These are phyloP conservation scores for Seira sanloemensis DNA, from an alignment of 2,888 invertebrate genomes.

Conservation along the genomic window DNA sequence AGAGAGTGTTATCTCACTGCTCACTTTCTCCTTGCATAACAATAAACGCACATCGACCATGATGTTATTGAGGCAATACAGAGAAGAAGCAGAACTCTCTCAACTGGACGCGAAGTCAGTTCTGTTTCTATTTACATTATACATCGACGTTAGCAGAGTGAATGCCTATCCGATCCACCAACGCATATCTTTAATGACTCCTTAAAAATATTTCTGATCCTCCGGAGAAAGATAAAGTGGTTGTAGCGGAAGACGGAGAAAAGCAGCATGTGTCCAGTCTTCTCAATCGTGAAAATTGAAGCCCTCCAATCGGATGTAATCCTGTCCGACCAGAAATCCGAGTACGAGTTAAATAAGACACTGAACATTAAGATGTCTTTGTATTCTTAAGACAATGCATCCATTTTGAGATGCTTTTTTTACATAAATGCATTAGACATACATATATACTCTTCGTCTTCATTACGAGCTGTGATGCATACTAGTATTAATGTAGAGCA, in stretches of 20 bases:
- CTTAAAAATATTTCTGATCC: neutral
- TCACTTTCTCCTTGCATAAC: too few species aligned
- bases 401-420: neutral
- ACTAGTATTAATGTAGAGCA: too few species aligned
- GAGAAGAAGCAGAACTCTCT: too few species aligned
- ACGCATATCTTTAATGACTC: neutral
- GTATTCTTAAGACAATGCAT: neutral
- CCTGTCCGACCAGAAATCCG: conserved; percentile 43
- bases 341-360: conserved; percentile 14
- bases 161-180: neutral
- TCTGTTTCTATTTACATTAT: neutral
- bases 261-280: conserved; percentile 54
- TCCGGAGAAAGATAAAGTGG: neutral
- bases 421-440: too few species aligned
- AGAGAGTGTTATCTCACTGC: too few species aligned
- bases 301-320: conserved; percentile 62
- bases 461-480: too few species aligned
- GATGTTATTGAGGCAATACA: too few species aligned
- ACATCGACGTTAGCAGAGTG: neutral
- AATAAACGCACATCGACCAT: too few species aligned
- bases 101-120: too few species aligned
- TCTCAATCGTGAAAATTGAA: conserved; percentile 57
- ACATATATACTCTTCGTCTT: too few species aligned
- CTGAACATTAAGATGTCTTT: too few species aligned
- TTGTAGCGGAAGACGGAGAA: neutral